Conservation (phyloP, 2,113 vertebrate genomes). For the Maccullochella peelii region DNA sequence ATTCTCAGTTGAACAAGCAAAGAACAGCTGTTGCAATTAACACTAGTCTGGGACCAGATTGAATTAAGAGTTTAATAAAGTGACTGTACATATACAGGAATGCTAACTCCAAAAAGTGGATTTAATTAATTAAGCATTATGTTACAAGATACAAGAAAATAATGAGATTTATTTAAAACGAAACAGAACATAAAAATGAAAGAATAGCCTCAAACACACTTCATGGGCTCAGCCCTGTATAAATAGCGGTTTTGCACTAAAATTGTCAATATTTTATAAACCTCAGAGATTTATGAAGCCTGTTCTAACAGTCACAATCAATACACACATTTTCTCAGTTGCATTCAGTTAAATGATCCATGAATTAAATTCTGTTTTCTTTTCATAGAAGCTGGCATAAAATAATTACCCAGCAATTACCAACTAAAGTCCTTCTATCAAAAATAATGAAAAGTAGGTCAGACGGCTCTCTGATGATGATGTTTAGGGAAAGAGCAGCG, state of each 20-base stretch:
- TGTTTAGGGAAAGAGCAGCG: constrained; percentile 12
- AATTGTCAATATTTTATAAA: constrained; percentile 32
- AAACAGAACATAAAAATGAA: neutral
- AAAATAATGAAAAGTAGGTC: constrained; percentile 46
- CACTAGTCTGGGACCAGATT: too few relatives aligned
- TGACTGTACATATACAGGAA: neutral
- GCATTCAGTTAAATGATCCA: constrained; percentile 27
- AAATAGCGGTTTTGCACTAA: neutral
- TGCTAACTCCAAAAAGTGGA: neutral
- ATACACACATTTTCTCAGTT: constrained; percentile 36
- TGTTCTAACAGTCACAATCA: constrained; percentile 17
- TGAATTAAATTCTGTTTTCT: constrained; percentile 25
- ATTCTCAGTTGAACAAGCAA: neutral
- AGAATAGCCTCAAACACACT: neutral
- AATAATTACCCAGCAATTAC: constrained; percentile 41
- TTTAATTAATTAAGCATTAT: neutral
- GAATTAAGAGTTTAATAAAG: neutral
- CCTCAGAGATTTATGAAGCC: constrained; percentile 4
- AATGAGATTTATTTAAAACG: constrained; percentile 4
- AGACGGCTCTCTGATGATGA: constrained; percentile 27
- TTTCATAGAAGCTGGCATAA: constrained; percentile 17
- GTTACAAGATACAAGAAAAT: neutral
- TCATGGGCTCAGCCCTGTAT: neutral
- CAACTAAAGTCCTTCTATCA: constrained; percentile 26
- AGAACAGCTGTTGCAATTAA: too few relatives aligned